Percentiles rank a stretch among this genome's conserved stretches.
Evolutionary conservation across 2,797 vertebrate genomes (phyloP).

Genomic region (Acanthopagrus latus): DNA sequence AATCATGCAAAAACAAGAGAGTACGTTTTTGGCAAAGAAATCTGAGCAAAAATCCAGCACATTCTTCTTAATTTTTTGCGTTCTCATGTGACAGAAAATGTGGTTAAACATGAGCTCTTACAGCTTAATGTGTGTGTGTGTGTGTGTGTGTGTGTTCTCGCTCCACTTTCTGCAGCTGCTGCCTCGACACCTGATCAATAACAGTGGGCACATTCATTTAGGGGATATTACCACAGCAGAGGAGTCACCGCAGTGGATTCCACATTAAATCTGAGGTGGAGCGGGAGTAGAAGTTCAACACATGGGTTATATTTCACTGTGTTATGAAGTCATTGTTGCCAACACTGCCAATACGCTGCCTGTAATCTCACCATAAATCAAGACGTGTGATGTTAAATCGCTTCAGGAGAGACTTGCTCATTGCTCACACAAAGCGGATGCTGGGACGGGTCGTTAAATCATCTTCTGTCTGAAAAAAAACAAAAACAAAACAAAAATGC

Average conservation of each 20-base stretch:
- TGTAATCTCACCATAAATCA: conserved; percentile 45
- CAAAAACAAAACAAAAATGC: background rate
- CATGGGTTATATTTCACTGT: conserved; percentile 24
- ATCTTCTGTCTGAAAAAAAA: conserved; percentile 21
- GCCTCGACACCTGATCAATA: conserved; percentile 6
- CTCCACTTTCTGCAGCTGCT: background rate
- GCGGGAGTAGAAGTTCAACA: conserved; percentile 40
- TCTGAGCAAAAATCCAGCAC: too few relatives aligned
- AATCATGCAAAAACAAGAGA: background rate
- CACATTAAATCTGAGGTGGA: conserved; percentile 6
- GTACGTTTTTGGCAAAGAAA: background rate
- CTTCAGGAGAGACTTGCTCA: conserved; percentile 13
- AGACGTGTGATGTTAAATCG: conserved; percentile 24
- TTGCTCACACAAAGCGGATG: conserved; percentile 21
- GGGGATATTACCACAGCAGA: conserved; percentile 2
- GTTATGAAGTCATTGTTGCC: conserved; percentile 46
- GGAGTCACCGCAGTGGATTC: conserved; percentile 10
- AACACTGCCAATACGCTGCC: conserved; percentile 19
- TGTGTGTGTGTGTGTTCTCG: too few relatives aligned
- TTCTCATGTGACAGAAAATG: background rate
- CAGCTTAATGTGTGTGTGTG: background rate
- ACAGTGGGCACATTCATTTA: conserved; percentile 14
- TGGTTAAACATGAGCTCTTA: background rate
- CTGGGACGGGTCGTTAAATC: conserved; percentile 34
- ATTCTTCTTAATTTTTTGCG: background rate